These are phyloP conservation scores for Molanna angustata DNA, from an alignment of 2,888 invertebrate genomes.

Conservation along the genomic window DNA sequence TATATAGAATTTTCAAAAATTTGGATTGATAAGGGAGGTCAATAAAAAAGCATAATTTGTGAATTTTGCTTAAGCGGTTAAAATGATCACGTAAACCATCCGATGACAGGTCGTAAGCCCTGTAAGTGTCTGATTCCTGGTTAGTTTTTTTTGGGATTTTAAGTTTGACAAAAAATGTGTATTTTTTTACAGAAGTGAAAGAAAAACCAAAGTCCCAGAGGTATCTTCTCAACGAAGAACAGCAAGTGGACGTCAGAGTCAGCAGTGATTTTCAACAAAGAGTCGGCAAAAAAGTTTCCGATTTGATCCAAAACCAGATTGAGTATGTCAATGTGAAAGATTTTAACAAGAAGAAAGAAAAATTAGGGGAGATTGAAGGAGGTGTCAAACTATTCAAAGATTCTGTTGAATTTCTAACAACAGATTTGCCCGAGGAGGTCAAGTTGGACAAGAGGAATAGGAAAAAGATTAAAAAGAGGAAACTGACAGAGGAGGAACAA, in stretches of 20 bases:
- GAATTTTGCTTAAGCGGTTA: too few species aligned
- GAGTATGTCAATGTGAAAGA: conserved; percentile 43
- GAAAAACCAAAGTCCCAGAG: conserved; percentile 42
- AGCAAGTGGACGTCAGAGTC: conserved; percentile 55
- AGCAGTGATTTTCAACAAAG: conserved; percentile 52
- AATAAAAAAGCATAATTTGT: too few species aligned
- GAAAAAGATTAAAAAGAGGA: conserved; percentile 39
- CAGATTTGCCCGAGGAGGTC: conserved; percentile 43
- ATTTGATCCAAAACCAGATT: conserved; percentile 47
- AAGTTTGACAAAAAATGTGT: too few species aligned
- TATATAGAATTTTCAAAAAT: too few species aligned
- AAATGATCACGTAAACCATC: too few species aligned
- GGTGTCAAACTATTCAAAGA: conserved; percentile 51
- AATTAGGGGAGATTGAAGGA: conserved; percentile 38
- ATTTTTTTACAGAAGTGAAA: too few species aligned
- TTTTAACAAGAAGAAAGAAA: not conserved
- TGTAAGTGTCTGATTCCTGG: too few species aligned
- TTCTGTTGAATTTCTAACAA: conserved; percentile 45
- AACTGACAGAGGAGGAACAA: conserved; percentile 34
- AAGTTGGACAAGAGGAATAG: conserved; percentile 42
- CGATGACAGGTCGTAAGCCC: too few species aligned
- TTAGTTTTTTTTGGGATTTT: too few species aligned
- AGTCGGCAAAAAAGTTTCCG: conserved; percentile 52
- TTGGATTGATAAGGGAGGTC: too few species aligned
- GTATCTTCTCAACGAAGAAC: conserved; percentile 46